Evolutionary conservation across 2,888 invertebrate species (phyloP).

Genomic region (Trissolcus brochymenae): DNA sequence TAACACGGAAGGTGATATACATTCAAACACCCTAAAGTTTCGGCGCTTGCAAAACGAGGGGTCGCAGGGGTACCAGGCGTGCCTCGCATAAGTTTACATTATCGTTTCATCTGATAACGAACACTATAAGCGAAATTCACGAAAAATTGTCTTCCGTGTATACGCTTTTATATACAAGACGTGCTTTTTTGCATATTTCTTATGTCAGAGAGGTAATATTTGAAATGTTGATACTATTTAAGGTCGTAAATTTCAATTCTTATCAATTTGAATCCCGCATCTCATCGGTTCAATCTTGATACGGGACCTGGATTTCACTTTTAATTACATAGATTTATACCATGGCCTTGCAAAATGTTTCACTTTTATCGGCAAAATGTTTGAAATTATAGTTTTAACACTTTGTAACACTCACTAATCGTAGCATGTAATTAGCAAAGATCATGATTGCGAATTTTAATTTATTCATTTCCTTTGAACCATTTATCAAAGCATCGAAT

Average conservation of each 20-base stretch:
- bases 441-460: not conserved
- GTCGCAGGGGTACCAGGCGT: slow-evolving; percentile 69
- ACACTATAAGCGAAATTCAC: slow-evolving; percentile 2
- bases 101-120: slow-evolving; percentile 75
- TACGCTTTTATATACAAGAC: not conserved
- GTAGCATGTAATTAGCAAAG: too few relatives aligned
- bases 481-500: too few relatives aligned
- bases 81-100: slow-evolving; percentile 77
- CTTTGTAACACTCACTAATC: slow-evolving; percentile 11
- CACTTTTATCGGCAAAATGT: slow-evolving; percentile 19
- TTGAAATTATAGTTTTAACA: slow-evolving; percentile 27
- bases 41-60: slow-evolving; percentile 65
- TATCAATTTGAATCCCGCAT: slow-evolving; percentile 26
- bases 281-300: slow-evolving; percentile 16
- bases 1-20: slow-evolving; percentile 73
- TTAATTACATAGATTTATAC: slow-evolving; percentile 34
- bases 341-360: slow-evolving; percentile 17
- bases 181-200: too few relatives aligned
- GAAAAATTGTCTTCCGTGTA: slow-evolving; percentile 9
- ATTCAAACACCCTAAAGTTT: slow-evolving; percentile 75
- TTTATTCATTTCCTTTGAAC: not conserved
- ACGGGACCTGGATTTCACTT: slow-evolving; percentile 7
- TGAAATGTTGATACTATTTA: not conserved
- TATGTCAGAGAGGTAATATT: too few relatives aligned
- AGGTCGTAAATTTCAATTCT: slow-evolving; percentile 31